These are phyloP conservation scores for Fundulus diaphanus DNA, from an alignment of 2,797 vertebrate genomes.

Conservation along the genomic window DNA sequence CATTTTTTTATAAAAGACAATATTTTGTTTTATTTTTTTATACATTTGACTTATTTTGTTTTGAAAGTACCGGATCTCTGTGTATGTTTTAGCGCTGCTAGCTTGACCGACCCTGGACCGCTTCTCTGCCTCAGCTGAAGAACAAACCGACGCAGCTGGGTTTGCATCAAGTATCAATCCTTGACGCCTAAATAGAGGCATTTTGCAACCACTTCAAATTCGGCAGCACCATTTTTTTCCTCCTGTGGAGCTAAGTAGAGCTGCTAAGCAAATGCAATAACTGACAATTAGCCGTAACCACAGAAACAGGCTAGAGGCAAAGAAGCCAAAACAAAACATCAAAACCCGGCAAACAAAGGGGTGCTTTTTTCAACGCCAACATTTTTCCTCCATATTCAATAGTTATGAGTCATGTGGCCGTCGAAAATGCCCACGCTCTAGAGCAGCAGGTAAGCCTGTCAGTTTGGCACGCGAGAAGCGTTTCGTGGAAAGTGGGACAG, in stretches of 20 bases:
- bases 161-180: conserved; percentile 60
- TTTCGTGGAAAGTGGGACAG: conserved; percentile 18
- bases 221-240: conserved; percentile 19
- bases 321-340: conserved; percentile 57
- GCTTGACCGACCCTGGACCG: conserved; percentile 24
- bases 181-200: conserved; percentile 43
- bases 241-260: conserved; percentile 1
- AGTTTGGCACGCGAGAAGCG: background rate
- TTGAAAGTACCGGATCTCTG: conserved; percentile 40
- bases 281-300: conserved; percentile 37
- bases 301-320: conserved; percentile 30
- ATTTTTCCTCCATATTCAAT: conserved; percentile 86
- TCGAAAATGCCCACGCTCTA: conserved; percentile 97
- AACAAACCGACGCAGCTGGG: conserved; percentile 71
- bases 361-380: conserved; percentile 76
- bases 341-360: conserved; percentile 83
- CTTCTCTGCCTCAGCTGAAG: conserved; percentile 58
- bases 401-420: conserved; percentile 99
- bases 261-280: conserved; percentile 21
- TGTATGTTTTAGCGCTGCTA: rapidly evolving
- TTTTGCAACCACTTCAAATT: conserved; percentile 32
- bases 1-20: background rate
- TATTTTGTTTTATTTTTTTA: background rate
- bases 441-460: conserved; percentile 92
- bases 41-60: conserved; percentile 34